Evolutionary conservation across 2,797 vertebrate species (phyloP).

Genomic region (Sorex maritimensis): DNA sequence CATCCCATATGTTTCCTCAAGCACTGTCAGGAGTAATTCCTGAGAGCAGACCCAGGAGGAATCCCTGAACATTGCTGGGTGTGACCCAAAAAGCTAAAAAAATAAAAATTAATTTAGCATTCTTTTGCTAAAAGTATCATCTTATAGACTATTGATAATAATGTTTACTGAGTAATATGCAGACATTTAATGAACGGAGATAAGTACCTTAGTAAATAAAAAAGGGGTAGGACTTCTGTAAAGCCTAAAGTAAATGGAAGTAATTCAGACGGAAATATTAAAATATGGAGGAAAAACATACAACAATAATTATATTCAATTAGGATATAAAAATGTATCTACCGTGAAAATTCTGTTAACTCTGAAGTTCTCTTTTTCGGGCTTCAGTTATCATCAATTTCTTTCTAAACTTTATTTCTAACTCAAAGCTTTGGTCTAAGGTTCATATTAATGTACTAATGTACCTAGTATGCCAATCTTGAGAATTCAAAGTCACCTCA

Average conservation of each 20-base stretch:
- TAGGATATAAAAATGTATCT: not conserved
- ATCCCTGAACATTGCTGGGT: too few species aligned
- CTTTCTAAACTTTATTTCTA: conserved; percentile 29
- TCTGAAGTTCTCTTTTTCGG: conserved; percentile 18
- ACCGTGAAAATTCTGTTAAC: not conserved
- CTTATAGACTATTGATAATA: conserved; percentile 53
- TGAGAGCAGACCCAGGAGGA: too few species aligned
- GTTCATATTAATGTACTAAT: not conserved
- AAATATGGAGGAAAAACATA: conserved; percentile 1
- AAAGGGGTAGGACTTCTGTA: conserved; percentile 23
- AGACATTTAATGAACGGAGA: not conserved
- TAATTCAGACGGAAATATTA: conserved; percentile 54
- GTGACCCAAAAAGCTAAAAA: too few species aligned
- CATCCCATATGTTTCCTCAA: too few species aligned
- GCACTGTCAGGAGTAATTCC: too few species aligned
- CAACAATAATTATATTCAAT: not conserved
- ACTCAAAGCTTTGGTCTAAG: conserved; percentile 40
- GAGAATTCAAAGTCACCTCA: conserved; percentile 44
- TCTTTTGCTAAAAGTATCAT: not conserved
- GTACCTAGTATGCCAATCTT: not conserved
- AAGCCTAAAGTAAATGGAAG: not conserved
- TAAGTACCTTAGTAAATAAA: conserved; percentile 17
- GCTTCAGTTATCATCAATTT: not conserved
- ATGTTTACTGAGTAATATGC: conserved; percentile 25
- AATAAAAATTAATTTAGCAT: too few species aligned